Evolutionary conservation across 2,113 vertebrate species (phyloP).

Genomic region (Hydrolagus affinis): DNA sequence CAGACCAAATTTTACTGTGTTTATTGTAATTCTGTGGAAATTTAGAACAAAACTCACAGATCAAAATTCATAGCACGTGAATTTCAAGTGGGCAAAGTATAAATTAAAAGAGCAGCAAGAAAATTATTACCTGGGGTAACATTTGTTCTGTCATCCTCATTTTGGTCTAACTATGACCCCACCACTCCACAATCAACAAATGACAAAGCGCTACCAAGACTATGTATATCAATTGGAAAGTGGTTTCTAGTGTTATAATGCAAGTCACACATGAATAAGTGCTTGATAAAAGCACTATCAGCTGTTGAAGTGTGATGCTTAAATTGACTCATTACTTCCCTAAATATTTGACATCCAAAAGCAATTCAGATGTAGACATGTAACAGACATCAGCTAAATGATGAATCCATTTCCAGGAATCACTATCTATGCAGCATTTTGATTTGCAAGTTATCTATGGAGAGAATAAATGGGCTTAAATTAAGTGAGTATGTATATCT

Average conservation of each 20-base stretch:
- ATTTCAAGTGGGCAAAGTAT: too few relatives aligned
- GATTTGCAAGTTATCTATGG: too few relatives aligned
- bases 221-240: background rate
- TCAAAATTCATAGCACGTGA: too few relatives aligned
- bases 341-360: background rate
- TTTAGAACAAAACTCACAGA: too few relatives aligned
- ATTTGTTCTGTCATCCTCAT: too few relatives aligned
- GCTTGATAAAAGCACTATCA: background rate
- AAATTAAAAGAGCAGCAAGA: too few relatives aligned
- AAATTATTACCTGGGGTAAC: too few relatives aligned
- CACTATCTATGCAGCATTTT: background rate
- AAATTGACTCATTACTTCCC: background rate
- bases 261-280: background rate
- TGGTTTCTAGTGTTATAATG: background rate
- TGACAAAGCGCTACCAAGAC: too few relatives aligned
- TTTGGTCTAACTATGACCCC: too few relatives aligned
- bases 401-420: background rate
- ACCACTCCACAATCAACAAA: too few relatives aligned
- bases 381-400: background rate
- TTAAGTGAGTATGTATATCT: background rate
- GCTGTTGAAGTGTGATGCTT: background rate
- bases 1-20: too few relatives aligned
- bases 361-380: background rate
- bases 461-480: background rate
- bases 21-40: too few relatives aligned